Conservation (phyloP, 2,113 vertebrate genomes). For the Tenebrosternarchus preto region DNA sequence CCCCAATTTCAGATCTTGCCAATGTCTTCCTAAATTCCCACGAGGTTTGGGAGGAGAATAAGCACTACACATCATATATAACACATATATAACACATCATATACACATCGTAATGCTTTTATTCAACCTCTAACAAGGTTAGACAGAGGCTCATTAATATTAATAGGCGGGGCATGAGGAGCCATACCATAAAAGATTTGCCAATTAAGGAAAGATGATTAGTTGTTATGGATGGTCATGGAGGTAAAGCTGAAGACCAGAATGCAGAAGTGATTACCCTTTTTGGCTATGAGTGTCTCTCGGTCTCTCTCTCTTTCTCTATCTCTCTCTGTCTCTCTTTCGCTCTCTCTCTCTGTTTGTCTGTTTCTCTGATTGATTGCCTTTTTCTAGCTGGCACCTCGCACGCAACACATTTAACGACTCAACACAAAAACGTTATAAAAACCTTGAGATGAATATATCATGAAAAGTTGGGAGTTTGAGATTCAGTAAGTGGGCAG, state of each 20-base stretch:
- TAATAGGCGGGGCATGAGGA: slow-evolving; percentile 40
- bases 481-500: neutral
- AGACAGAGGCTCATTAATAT: slow-evolving; percentile 56
- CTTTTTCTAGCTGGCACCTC: neutral
- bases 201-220: slow-evolving; percentile 57
- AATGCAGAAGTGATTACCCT: slow-evolving; percentile 18
- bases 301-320: neutral
- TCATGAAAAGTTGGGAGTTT: neutral
- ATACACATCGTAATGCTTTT: slow-evolving; percentile 48
- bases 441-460: slow-evolving; percentile 1
- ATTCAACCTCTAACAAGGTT: slow-evolving; percentile 46
- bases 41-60: slow-evolving; percentile 7
- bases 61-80: slow-evolving; percentile 33
- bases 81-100: too few species aligned
- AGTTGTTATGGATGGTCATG: slow-evolving; percentile 49
- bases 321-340: neutral
- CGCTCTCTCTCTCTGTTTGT: slow-evolving; percentile 3
- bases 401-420: too few species aligned
- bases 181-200: slow-evolving; percentile 46
- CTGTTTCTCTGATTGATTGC: too few species aligned
- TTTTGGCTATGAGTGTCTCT: neutral
- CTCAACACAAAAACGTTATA: neutral
- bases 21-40: neutral
- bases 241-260: slow-evolving; percentile 39
- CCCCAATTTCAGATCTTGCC: slow-evolving; percentile 3